Base-by-base conservation (phyloP, 2,888 invertebrate genomes). In the Odontothrips loti region DNA sequence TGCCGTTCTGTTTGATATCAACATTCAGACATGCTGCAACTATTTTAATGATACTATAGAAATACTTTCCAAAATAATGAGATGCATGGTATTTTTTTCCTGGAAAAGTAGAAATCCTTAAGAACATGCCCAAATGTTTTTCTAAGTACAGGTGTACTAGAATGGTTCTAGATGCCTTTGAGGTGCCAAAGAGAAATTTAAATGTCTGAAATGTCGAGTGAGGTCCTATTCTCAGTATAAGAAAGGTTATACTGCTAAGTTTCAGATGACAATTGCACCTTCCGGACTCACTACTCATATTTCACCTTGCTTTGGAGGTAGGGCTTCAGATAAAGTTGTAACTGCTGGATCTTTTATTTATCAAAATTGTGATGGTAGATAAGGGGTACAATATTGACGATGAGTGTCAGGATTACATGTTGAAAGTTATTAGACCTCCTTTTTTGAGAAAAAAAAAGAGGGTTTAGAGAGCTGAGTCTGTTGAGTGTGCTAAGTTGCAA, bases 251-350 rank as follows among this genome's bases (percentile, higher is more conserved):
- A 82, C 81, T 12, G 81, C 80, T 29, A 81, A 83, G 29, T 82
- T 82, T 75, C 79, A 82, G 82, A 81, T 81, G 51, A 81, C 80
- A 80, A 80, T 83, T 23, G 29, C 82, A 58, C 83, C 82, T 43
- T 79, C 79, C 80, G 83, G 82, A 1, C 79, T 83, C 23, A 82
- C 82, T 63, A 81, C 82, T 27, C 82, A 81, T 80, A 23, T 82
- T 20, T 82, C 82, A 58, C 79, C 58, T 43, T 82, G 80, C 51
- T 83, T 78, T 80, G 83, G 82, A 34, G 82, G 82, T 20, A 80
- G 82, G 79, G 82, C 82, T 75, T 82, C 82, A 58, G 82, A 83
- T 58, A 83, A 82, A 79, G 82, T 79, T 79, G 75, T 83, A 47
- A 81, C 81, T 79, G 47, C 75, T 48, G 75, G 79, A 0, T 79